phyloP scores from a whole-genome alignment of 1,140 invertebrate species.

The Zaprionus tsacasi region DNA sequence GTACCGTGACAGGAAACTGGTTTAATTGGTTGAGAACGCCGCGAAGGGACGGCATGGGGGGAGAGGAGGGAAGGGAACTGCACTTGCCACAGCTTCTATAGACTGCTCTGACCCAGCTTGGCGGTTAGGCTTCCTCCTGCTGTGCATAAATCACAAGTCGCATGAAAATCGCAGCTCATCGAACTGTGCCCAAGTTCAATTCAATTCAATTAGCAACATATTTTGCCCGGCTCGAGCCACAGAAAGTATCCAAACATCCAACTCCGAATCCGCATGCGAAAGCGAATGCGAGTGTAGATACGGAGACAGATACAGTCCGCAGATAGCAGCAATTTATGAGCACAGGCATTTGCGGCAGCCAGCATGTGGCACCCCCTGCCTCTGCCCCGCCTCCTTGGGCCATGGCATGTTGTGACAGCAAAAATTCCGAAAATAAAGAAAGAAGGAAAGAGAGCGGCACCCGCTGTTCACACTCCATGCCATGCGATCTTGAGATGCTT shows the following conservation, averaged over 20 bases:
- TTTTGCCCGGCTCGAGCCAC: slow-evolving; percentile 40
- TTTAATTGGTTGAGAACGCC: slow-evolving; percentile 71
- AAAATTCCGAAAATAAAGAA: slow-evolving; percentile 11
- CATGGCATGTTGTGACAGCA: slow-evolving; percentile 64
- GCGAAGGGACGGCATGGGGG: not conserved
- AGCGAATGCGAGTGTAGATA: not conserved
- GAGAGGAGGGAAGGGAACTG: slow-evolving; percentile 10
- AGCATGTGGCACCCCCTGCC: slow-evolving; percentile 61
- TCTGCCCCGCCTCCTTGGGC: not conserved
- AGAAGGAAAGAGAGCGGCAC: slow-evolving; percentile 26
- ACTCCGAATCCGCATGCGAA: slow-evolving; percentile 3
- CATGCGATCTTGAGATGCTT: slow-evolving; percentile 66
- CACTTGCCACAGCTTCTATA: slow-evolving; percentile 40
- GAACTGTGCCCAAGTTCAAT: slow-evolving; percentile 70
- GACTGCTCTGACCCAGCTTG: not conserved
- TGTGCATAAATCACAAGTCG: slow-evolving; percentile 62
- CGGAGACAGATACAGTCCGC: slow-evolving; percentile 35
- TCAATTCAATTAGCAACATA: slow-evolving; percentile 76
- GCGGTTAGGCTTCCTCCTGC: slow-evolving; percentile 16
- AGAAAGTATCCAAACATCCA: slow-evolving; percentile 26
- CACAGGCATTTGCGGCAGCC: slow-evolving; percentile 51
- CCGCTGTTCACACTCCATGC: slow-evolving; percentile 70
- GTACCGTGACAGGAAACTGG: slow-evolving; percentile 64
- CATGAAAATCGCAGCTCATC: slow-evolving; percentile 64
- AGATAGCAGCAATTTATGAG: slow-evolving; percentile 74